Evolutionary conservation across 2,797 vertebrate genomes (phyloP).

Genomic region (Pangasius sanitwongsei): DNA sequence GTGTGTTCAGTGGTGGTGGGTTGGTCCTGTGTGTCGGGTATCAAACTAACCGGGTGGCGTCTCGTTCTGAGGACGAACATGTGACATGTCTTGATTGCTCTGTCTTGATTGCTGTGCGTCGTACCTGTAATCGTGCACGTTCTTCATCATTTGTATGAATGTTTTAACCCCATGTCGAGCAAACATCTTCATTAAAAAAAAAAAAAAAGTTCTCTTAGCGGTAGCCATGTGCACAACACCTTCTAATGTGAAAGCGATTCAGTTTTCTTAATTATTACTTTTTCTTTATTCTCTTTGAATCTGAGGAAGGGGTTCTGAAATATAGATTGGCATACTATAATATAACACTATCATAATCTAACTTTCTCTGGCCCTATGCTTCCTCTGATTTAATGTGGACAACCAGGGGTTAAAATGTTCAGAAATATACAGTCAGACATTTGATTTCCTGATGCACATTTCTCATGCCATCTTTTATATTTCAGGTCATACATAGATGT

Average conservation of each 20-base stretch:
- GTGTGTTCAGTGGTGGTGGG: slow-evolving; percentile 54
- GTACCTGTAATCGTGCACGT: slow-evolving; percentile 38
- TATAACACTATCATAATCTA: neutral
- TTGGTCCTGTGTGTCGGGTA: slow-evolving; percentile 31
- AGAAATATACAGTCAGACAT: slow-evolving; percentile 3
- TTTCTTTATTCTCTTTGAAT: slow-evolving; percentile 2
- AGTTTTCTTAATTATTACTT: slow-evolving; percentile 10
- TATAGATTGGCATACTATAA: neutral
- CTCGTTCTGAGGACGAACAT: slow-evolving; percentile 32
- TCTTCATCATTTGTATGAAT: slow-evolving; percentile 45
- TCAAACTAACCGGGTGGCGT: slow-evolving; percentile 34
- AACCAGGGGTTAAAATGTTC: slow-evolving; percentile 41
- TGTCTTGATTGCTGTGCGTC: slow-evolving; percentile 46
- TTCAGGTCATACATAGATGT: slow-evolving; percentile 81
- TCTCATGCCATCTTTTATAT: slow-evolving; percentile 1
- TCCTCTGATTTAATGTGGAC: neutral
- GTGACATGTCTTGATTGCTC: slow-evolving; percentile 5
- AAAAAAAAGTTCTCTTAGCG: neutral
- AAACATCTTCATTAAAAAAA: neutral
- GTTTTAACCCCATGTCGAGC: slow-evolving; percentile 48
- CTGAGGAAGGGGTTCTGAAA: neutral
- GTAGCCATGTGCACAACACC: neutral
- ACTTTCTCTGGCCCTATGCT: neutral
- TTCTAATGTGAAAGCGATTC: neutral
- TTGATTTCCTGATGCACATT: neutral